Evolutionary conservation across 2,888 invertebrate genomes (phyloP).

Genomic region (Isoperla grammatica): DNA sequence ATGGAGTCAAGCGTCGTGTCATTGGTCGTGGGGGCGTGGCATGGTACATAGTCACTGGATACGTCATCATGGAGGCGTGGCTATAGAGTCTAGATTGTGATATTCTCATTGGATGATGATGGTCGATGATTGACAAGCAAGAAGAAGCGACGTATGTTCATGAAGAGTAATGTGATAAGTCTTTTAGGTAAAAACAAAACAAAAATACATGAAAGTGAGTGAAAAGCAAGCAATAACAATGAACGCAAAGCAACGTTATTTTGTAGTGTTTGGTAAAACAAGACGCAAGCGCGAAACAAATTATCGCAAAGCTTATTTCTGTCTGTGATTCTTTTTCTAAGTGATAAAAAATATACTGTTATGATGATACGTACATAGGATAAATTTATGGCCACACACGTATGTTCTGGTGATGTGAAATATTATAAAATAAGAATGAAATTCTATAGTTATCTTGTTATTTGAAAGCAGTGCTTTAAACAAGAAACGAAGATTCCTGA

Average conservation of each 20-base stretch:
- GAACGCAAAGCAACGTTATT: conserved; percentile 19
- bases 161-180: conserved; percentile 1
- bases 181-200: not conserved
- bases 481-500: not conserved
- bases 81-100: too few relatives aligned
- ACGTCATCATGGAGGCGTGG: too few relatives aligned
- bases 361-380: not conserved
- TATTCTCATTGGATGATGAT: not conserved
- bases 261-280: conserved; percentile 20
- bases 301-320: conserved; percentile 24
- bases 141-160: not conserved
- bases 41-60: too few relatives aligned
- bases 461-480: not conserved
- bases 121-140: not conserved
- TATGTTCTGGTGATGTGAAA: conserved; percentile 23
- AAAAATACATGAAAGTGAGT: not conserved
- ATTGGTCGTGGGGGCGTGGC: too few relatives aligned
- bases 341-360: conserved; percentile 11
- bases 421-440: conserved; percentile 6
- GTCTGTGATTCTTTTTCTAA: conserved; percentile 25
- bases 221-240: conserved; percentile 23
- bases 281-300: conserved; percentile 13
- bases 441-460: not conserved
- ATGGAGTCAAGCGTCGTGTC: too few relatives aligned
- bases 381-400: not conserved